Evolutionary conservation across 2,888 invertebrate species (phyloP).

Genomic region (Scaeva pyrastri): DNA sequence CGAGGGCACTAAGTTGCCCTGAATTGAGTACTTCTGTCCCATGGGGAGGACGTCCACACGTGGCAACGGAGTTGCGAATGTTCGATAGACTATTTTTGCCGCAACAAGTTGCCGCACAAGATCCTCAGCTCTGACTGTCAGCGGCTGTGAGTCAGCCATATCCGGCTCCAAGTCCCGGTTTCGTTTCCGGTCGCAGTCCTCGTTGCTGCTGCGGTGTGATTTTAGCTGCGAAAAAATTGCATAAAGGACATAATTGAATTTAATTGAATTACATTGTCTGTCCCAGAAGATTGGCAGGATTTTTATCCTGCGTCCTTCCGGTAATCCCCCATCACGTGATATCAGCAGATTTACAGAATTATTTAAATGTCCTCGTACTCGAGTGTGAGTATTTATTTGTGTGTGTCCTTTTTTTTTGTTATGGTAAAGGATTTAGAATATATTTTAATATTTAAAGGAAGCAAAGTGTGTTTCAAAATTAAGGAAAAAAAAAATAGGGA

Average conservation of each 20-base stretch:
- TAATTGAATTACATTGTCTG: constrained; percentile 16
- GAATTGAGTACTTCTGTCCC: constrained; percentile 78
- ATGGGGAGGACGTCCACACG: constrained; percentile 74
- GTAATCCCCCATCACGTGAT: background rate
- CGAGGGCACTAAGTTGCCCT: constrained; percentile 79
- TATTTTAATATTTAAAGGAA: background rate
- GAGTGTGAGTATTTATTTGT: too few species aligned
- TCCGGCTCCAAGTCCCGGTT: constrained; percentile 33
- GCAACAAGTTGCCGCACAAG: constrained; percentile 76
- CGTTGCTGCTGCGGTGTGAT: constrained; percentile 75
- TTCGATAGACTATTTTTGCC: constrained; percentile 79
- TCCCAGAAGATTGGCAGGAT: constrained; percentile 11
- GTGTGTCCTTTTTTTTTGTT: constrained; percentile 5
- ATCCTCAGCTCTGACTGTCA: constrained; percentile 66
- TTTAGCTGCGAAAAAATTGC: constrained; percentile 54
- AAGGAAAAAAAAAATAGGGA: constrained; percentile 27
- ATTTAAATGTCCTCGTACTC: background rate
- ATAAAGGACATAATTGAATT: constrained; percentile 44
- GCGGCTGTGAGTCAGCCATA: constrained; percentile 55
- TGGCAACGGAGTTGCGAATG: constrained; percentile 76
- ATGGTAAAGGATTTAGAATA: background rate
- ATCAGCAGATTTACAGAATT: constrained; percentile 27
- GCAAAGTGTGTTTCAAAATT: background rate
- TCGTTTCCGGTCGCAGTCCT: too few species aligned
- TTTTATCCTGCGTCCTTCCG: background rate